Conservation (phyloP, 2,113 vertebrate species). For the Anser cygnoides region DNA sequence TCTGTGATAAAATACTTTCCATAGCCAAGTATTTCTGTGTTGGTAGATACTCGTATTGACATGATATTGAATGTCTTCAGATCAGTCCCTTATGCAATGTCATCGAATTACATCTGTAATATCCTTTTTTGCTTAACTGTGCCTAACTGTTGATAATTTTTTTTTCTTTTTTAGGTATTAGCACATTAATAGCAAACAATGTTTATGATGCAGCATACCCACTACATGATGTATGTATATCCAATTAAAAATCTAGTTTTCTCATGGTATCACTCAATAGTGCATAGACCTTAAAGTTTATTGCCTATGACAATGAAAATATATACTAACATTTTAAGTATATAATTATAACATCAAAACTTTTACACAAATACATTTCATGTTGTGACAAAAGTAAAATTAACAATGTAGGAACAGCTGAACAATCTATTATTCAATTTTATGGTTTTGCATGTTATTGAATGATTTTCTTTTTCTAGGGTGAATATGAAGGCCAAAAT, state of each 20-base stretch:
- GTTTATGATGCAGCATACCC: slow-evolving; percentile 93
- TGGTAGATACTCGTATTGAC: background rate
- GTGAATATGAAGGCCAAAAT: slow-evolving; percentile 85
- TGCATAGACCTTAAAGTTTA: background rate
- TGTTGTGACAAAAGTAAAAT: background rate
- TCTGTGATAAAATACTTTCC: background rate
- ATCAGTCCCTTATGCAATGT: background rate
- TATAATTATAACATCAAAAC: background rate
- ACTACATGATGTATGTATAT: slow-evolving; percentile 91
- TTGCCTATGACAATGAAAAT: background rate
- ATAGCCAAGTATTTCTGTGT: background rate
- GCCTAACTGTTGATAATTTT: background rate
- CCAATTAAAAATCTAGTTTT: background rate
- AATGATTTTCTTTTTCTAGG: slow-evolving; percentile 74
- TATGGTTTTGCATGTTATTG: background rate
- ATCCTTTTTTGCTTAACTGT: background rate
- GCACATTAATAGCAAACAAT: slow-evolving; percentile 89
- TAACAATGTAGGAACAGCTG: background rate
- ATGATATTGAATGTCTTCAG: background rate
- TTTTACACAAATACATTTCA: background rate
- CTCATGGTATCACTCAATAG: background rate
- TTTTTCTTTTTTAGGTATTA: slow-evolving; percentile 83
- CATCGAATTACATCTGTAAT: background rate
- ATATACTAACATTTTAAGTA: background rate
- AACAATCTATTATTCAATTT: background rate